A percentile compares a stretch with the other conserved stretches of the same genome.
phyloP scores from a whole-genome alignment of 2,113 vertebrate species.

The Austrofundulus limnaeus region DNA sequence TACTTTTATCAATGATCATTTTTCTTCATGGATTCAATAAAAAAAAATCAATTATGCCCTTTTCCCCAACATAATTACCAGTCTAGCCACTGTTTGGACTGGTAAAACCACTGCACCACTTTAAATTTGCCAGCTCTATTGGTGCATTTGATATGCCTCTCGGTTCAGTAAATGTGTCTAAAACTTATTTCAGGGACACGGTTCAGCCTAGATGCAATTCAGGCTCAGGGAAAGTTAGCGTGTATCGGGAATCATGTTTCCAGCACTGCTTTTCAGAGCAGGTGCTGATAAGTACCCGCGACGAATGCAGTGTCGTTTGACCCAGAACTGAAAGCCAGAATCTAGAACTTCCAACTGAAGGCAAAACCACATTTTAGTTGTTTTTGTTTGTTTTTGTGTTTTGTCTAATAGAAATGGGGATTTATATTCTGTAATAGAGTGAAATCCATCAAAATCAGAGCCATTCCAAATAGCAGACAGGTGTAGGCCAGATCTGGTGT shows the following conservation, averaged over 20 bases:
- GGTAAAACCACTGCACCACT: too few species aligned
- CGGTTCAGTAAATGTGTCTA: not conserved
- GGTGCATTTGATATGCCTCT: not conserved
- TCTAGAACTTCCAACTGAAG: not conserved
- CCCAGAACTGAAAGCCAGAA: not conserved
- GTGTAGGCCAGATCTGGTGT: too few species aligned
- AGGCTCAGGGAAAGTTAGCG: not conserved
- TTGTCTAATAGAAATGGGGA: not conserved
- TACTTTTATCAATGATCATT: not conserved
- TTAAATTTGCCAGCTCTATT: not conserved
- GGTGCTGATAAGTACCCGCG: not conserved
- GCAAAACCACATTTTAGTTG: not conserved
- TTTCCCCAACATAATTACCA: not conserved
- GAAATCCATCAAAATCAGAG: not conserved
- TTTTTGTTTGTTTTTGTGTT: too few species aligned
- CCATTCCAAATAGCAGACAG: too few species aligned
- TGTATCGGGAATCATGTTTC: not conserved
- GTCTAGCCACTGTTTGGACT: not conserved
- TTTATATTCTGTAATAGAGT: not conserved
- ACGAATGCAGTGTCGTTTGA: not conserved
- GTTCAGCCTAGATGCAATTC: too few species aligned
- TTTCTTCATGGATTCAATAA: not conserved
- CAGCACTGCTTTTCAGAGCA: not conserved
- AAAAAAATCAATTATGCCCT: not conserved
- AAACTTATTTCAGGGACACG: not conserved